Conservation (phyloP, 2,113 vertebrate genomes). For the Microtus montanus region DNA sequence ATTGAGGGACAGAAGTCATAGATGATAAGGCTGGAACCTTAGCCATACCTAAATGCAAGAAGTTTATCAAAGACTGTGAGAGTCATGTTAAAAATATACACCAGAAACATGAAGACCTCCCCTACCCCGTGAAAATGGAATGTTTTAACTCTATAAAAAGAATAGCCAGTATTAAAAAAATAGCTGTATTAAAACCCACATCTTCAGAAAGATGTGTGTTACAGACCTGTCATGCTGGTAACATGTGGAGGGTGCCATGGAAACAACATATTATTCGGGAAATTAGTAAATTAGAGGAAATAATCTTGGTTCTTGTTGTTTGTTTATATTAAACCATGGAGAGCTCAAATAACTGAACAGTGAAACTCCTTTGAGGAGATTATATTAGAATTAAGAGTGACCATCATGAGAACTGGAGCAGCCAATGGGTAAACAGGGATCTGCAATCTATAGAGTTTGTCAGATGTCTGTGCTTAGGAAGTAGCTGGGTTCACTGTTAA, state of each 20-base stretch:
- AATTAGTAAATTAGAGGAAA: constrained; percentile 31
- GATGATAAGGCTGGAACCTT: background rate
- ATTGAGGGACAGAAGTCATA: background rate
- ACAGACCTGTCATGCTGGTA: background rate
- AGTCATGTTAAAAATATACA: background rate
- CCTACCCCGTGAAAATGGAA: background rate
- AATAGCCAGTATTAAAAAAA: background rate
- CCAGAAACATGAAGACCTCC: background rate
- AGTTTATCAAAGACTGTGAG: background rate
- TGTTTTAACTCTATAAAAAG: background rate
- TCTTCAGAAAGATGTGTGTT: background rate
- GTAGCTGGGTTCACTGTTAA: background rate
- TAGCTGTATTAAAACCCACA: background rate
- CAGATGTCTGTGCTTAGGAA: background rate
- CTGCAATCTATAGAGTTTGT: background rate
- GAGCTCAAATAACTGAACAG: background rate
- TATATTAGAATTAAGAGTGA: background rate
- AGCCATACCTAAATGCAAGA: background rate
- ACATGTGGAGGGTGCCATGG: background rate
- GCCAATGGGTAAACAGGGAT: background rate
- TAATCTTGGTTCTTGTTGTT: background rate
- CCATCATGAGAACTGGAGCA: too few species aligned
- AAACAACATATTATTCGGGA: background rate
- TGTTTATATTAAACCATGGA: background rate
- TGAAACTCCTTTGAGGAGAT: background rate